Percentiles rank a stretch among this genome's conserved stretches.
Conservation (phyloP, 2,113 vertebrate species). For the Meriones unguiculatus region DNA sequence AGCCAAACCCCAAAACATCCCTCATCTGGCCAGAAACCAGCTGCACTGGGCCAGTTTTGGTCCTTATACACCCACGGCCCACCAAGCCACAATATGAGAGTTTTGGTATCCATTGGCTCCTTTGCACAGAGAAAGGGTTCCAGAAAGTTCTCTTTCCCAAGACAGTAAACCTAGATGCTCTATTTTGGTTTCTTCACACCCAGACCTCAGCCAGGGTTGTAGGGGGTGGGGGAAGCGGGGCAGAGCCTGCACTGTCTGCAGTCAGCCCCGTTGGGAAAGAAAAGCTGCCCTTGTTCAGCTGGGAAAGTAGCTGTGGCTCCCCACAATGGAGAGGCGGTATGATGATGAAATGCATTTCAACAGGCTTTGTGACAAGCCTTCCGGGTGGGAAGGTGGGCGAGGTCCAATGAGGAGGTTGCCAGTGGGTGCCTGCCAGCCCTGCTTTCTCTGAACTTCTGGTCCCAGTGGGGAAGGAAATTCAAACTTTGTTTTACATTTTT, state of each 20-base stretch:
- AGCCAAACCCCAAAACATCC: not conserved
- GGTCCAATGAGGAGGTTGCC: not conserved
- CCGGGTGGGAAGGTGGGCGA: not conserved
- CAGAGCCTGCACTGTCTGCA: not conserved
- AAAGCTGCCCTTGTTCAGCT: not conserved
- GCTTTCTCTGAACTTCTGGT: constrained; percentile 63
- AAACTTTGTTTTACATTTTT: constrained; percentile 72
- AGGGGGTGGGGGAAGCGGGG: not conserved
- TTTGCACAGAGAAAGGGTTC: not conserved
- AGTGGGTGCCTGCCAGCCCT: not conserved
- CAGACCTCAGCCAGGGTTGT: not conserved
- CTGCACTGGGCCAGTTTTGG: not conserved
- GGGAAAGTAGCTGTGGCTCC: constrained; percentile 28
- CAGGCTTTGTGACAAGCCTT: not conserved
- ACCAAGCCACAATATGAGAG: not conserved
- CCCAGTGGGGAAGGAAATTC: constrained; percentile 79
- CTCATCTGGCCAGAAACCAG: not conserved
- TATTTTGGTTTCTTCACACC: not conserved
- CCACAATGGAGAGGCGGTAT: not conserved
- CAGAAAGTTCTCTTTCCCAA: constrained; percentile 20
- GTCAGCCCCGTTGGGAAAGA: not conserved
- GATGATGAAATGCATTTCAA: constrained; percentile 19
- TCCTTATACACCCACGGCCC: not conserved
- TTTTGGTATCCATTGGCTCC: not conserved
- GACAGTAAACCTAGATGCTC: not conserved